Evolutionary conservation across 2,888 invertebrate species (phyloP), one percentile per base, ranked within the genome.

Genomic region (Mythimna pallens): DNA sequence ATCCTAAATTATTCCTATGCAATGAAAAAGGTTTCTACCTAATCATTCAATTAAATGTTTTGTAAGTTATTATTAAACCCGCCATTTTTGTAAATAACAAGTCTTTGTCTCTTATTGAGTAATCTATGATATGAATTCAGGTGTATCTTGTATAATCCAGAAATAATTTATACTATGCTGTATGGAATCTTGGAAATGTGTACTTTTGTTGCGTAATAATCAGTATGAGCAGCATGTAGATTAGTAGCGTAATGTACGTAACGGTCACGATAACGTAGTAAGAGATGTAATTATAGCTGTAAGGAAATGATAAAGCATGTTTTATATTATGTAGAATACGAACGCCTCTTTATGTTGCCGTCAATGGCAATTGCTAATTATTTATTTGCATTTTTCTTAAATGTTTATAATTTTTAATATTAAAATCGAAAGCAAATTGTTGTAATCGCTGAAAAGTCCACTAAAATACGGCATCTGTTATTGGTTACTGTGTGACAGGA

Each of bases 311-410:
- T 94, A 93, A 93, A 94, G 94, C 95, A 95, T 96, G 95, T 96
- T 96, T 96, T 96, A 94, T 96, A 95, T 94, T 94, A 94, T 94
- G 92, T 95, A 95, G 94, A 93, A 89, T 94, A 94, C 89, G 92
- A 93, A 92, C 89, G 94, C 95, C 92, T 93, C 92, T 91, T 93
- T 94, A 91, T 90, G 90, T 95, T 93, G 94, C 92, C 95, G 85
- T 84, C 86, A 85, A 83, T 87, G 96, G 93, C 94, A 91, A 91
- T 85, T 85, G 95, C 96, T 95, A 93, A 94, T 94, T 96, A 96
- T 96, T 96, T 96, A 96, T 96, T 96, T 95, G 95, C 95, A 95
- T 94, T 93, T 94, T 93, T 92, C 93, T 92, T 93, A 93, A 94
- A 95, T 93, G 94, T 94, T 95, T 95, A 93, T 95, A 92, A 93